phyloP scores from a whole-genome alignment of 2,797 vertebrate species.

The Rhabdomys pumilio region DNA sequence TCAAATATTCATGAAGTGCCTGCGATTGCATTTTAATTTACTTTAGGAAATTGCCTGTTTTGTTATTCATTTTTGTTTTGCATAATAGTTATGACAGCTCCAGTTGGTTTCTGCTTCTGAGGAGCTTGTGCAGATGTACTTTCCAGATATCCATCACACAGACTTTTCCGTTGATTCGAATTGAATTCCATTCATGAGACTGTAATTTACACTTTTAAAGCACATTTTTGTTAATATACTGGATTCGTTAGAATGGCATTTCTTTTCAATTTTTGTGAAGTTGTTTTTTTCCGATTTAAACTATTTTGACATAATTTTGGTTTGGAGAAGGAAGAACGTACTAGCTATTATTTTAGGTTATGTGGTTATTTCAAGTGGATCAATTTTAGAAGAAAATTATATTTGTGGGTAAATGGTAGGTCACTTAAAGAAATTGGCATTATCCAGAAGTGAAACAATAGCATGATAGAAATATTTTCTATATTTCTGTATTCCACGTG shows the following conservation, averaged over 20 bases:
- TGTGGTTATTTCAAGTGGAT: slow-evolving; percentile 76
- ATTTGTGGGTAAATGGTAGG: slow-evolving; percentile 73
- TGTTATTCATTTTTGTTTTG: slow-evolving; percentile 87
- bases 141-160: slow-evolving; percentile 71
- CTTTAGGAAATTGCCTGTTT: slow-evolving; percentile 85
- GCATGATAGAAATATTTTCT: slow-evolving; percentile 33
- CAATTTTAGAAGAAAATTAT: slow-evolving; percentile 77
- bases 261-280: slow-evolving; percentile 61
- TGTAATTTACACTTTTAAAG: slow-evolving; percentile 78
- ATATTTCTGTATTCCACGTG: neutral
- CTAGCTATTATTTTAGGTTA: slow-evolving; percentile 73
- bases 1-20: slow-evolving; percentile 86
- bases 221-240: slow-evolving; percentile 75
- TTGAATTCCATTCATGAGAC: slow-evolving; percentile 85
- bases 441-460: slow-evolving; percentile 59
- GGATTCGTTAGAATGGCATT: slow-evolving; percentile 65
- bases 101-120: slow-evolving; percentile 78
- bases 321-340: slow-evolving; percentile 66
- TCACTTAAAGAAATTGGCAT: slow-evolving; percentile 62
- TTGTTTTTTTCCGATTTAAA: slow-evolving; percentile 10
- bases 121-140: slow-evolving; percentile 76
- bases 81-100: slow-evolving; percentile 82
- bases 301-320: slow-evolving; percentile 77
- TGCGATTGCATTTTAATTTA: slow-evolving; percentile 88
- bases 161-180: slow-evolving; percentile 82